Conservation (phyloP, 1,140 invertebrate genomes). For the Apis dorsata region DNA sequence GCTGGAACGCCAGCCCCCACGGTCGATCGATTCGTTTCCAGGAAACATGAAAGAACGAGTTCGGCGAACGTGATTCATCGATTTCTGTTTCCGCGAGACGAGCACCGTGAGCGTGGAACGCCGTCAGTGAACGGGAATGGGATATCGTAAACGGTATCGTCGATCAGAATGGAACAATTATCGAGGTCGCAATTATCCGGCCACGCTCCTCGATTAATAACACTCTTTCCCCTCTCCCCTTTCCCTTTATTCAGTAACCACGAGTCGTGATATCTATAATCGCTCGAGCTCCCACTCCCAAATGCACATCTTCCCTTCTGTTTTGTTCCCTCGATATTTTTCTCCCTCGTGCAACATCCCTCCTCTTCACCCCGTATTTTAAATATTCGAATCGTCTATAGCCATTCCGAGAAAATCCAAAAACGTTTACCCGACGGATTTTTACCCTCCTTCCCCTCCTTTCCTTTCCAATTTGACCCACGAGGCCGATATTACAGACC, state of each 20-base stretch:
- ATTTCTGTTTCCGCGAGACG: slow-evolving; percentile 34
- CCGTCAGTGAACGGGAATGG: neutral
- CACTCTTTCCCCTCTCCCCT: neutral
- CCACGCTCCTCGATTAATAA: neutral
- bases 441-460: neutral
- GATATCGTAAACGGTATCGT: too few relatives aligned
- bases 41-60: slow-evolving; percentile 52
- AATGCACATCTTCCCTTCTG: neutral
- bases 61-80: slow-evolving; percentile 54
- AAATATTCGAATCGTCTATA: too few relatives aligned
- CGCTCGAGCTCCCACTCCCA: neutral
- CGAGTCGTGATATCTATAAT: neutral
- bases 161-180: neutral
- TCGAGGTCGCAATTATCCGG: neutral
- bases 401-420: too few relatives aligned
- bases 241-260: neutral
- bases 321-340: neutral
- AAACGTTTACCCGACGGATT: neutral
- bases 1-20: slow-evolving; percentile 18
- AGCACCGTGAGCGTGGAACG: slow-evolving; percentile 26
- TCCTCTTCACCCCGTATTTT: too few relatives aligned
- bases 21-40: slow-evolving; percentile 47
- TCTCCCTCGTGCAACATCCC: too few relatives aligned
- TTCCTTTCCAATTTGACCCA: too few relatives aligned
- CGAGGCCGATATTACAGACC: too few relatives aligned